These are phyloP conservation scores for Patella pellucida DNA, from an alignment of 2,888 invertebrate species.

Conservation along the genomic window DNA sequence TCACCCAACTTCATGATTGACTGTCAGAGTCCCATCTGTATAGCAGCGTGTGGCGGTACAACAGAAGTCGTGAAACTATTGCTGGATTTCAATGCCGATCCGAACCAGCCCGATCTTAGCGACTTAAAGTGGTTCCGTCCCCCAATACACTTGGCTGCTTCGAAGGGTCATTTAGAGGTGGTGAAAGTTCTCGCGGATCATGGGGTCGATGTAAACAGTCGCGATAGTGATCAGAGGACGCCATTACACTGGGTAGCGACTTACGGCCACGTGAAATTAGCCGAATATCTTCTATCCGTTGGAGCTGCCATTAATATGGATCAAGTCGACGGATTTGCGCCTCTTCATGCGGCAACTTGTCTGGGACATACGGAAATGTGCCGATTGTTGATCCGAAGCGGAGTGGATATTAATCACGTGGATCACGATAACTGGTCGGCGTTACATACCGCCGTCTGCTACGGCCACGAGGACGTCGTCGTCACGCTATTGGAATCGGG, in stretches of 20 bases:
- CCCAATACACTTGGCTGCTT: slow-evolving; percentile 62
- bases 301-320: slow-evolving; percentile 54
- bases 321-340: slow-evolving; percentile 63
- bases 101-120: slow-evolving; percentile 42
- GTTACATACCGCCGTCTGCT: slow-evolving; percentile 62
- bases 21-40: slow-evolving; percentile 50
- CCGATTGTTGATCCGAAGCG: slow-evolving; percentile 46
- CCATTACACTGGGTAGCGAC: slow-evolving; percentile 62
- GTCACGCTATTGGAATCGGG: slow-evolving; percentile 48
- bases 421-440: slow-evolving; percentile 65
- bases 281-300: slow-evolving; percentile 45
- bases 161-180: slow-evolving; percentile 48
- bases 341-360: slow-evolving; percentile 63
- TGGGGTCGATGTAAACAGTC: slow-evolving; percentile 54
- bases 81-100: slow-evolving; percentile 52
- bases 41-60: slow-evolving; percentile 46
- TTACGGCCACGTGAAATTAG: slow-evolving; percentile 44
- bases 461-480: slow-evolving; percentile 54
- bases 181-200: slow-evolving; percentile 46
- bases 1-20: slow-evolving; percentile 47
- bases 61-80: slow-evolving; percentile 50
- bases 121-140: slow-evolving; percentile 56
- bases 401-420: slow-evolving; percentile 51
- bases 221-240: slow-evolving; percentile 57
- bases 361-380: slow-evolving; percentile 52